Conservation (phyloP, 1,140 invertebrate species). For the Eufriesea mexicana region DNA sequence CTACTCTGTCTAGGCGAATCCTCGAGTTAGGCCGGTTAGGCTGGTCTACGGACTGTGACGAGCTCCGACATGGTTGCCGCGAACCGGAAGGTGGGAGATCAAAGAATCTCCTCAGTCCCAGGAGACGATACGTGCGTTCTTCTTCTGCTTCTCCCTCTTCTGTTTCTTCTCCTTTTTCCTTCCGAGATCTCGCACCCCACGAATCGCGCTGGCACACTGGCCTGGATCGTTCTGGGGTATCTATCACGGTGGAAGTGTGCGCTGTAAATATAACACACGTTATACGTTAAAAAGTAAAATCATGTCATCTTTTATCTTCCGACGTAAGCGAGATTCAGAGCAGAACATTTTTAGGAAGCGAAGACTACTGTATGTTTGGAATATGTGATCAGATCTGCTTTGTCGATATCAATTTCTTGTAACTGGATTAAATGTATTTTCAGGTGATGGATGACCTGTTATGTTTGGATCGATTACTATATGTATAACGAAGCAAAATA, state of each 20-base stretch:
- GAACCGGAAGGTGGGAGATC: constrained; percentile 21
- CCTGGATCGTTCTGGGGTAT: constrained; percentile 52
- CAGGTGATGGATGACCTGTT: no score
- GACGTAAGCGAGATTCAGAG: background rate
- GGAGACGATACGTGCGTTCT: constrained; percentile 13
- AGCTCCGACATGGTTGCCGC: background rate
- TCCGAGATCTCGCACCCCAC: constrained; percentile 26
- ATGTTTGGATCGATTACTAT: no score
- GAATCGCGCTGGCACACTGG: constrained; percentile 59
- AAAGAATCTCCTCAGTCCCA: constrained; percentile 10
- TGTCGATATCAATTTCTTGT: no score
- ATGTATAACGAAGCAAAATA: no score
- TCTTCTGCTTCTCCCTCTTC: constrained; percentile 19
- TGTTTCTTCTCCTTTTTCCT: constrained; percentile 8
- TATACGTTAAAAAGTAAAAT: constrained; percentile 24
- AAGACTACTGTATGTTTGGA: background rate
- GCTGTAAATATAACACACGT: background rate
- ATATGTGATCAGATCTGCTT: background rate
- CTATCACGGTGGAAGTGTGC: background rate
- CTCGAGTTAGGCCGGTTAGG: constrained; percentile 59
- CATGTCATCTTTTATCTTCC: background rate
- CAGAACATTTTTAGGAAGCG: background rate
- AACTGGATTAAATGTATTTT: no score
- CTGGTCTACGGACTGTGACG: constrained; percentile 57
- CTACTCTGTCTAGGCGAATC: constrained; percentile 56